Evolutionary conservation across 2,113 vertebrate genomes (phyloP).

Genomic region (Anthoscopus minutus): DNA sequence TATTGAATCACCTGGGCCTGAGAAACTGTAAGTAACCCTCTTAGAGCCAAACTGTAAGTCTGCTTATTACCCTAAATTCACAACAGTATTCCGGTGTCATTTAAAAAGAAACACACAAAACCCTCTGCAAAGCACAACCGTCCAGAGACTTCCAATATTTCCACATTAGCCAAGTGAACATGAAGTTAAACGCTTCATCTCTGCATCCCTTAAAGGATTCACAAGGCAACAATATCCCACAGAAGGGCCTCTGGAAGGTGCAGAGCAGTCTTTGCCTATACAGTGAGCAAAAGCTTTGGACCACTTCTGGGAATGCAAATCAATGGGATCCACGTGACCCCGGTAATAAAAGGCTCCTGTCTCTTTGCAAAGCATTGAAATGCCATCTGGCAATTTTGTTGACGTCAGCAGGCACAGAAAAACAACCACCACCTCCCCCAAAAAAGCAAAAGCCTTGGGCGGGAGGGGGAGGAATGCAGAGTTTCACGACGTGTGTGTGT

Average conservation of each 20-base stretch:
- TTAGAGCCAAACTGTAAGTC: not conserved
- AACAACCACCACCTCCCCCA: slow-evolving; percentile 62
- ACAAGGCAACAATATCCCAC: slow-evolving; percentile 14
- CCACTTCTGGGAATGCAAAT: slow-evolving; percentile 73
- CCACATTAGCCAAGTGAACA: not conserved
- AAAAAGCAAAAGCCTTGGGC: slow-evolving; percentile 38
- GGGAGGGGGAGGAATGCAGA: not conserved
- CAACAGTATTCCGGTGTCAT: not conserved
- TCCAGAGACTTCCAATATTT: not conserved
- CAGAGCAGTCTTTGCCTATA: slow-evolving; percentile 12
- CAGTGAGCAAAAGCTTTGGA: slow-evolving; percentile 51
- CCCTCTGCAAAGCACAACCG: not conserved
- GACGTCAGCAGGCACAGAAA: slow-evolving; percentile 74
- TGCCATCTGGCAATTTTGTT: slow-evolving; percentile 76
- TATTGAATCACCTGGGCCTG: not conserved
- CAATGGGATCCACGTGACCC: slow-evolving; percentile 58
- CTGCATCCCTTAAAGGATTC: slow-evolving; percentile 1
- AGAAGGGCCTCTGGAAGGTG: slow-evolving; percentile 41
- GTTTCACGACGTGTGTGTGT: not conserved
- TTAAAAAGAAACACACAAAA: not conserved
- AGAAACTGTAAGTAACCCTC: not conserved
- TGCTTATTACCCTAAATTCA: not conserved
- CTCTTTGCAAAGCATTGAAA: slow-evolving; percentile 67
- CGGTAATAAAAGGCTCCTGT: slow-evolving; percentile 75
- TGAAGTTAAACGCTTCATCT: not conserved